Conservation (phyloP, 1,140 invertebrate genomes). For the Sesamia nonagrioides region DNA sequence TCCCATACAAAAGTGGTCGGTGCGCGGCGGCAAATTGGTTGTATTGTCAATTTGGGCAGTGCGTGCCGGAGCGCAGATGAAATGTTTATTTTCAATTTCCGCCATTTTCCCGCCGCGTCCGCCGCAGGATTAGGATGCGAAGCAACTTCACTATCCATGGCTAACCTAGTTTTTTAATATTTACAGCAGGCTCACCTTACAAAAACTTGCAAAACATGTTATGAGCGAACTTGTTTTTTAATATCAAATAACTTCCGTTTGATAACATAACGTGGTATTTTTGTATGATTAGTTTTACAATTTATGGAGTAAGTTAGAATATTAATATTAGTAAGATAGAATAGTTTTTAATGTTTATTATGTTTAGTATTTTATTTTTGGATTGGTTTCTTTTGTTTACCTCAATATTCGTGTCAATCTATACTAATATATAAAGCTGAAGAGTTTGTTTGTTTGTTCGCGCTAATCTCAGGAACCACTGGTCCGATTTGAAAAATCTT, state of each 20-base stretch:
- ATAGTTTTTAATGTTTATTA: no score
- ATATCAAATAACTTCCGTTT: conserved; percentile 1
- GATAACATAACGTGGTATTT: neutral
- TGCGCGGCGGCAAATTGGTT: conserved; percentile 84
- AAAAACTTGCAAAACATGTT: neutral
- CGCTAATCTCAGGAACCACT: no score
- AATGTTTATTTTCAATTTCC: conserved; percentile 88
- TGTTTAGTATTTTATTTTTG: no score
- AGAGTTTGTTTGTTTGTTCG: no score
- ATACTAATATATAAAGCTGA: no score
- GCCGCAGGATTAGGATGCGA: conserved; percentile 82
- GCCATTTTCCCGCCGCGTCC: conserved; percentile 81
- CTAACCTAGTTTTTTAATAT: conserved; percentile 61
- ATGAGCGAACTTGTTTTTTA: neutral
- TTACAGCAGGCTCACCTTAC: conserved; percentile 13
- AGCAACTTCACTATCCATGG: conserved; percentile 71
- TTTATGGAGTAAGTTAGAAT: neutral
- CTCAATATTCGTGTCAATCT: no score
- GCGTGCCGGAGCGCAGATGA: conserved; percentile 85
- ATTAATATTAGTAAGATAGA: no score
- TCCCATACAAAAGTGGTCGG: conserved; percentile 86
- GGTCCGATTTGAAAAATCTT: no score
- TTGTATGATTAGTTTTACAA: no score
- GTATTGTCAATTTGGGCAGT: conserved; percentile 87
- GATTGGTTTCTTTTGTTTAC: no score